Conservation (phyloP, 2,797 vertebrate genomes). For the Cossypha polioptera region DNA sequence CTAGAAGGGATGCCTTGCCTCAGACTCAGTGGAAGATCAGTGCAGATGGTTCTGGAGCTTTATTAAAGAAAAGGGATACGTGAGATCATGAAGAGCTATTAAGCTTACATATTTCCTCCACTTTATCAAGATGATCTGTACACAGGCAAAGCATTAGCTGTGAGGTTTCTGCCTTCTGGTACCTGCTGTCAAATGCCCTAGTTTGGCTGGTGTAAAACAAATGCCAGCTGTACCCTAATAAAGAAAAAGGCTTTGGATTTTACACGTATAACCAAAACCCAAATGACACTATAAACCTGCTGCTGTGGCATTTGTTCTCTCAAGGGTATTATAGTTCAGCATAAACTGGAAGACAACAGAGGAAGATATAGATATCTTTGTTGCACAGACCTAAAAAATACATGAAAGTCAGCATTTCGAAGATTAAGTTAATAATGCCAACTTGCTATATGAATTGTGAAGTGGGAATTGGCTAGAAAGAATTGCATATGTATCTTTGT, state of each 20-base stretch:
- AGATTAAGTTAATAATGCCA: neutral
- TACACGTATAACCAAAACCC: neutral
- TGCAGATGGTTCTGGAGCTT: neutral
- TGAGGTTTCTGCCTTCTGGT: slow-evolving; percentile 15
- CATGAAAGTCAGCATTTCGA: neutral
- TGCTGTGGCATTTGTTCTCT: slow-evolving; percentile 41
- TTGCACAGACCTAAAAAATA: neutral
- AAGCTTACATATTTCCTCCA: neutral
- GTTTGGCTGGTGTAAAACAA: neutral
- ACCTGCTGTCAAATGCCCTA: slow-evolving; percentile 46
- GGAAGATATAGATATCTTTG: neutral
- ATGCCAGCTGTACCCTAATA: slow-evolving; percentile 35
- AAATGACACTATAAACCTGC: neutral
- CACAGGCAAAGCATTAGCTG: neutral
- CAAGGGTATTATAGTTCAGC: neutral
- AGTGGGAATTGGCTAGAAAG: neutral
- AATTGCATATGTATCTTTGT: neutral
- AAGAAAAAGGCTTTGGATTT: neutral
- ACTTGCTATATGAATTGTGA: neutral
- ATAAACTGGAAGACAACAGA: neutral
- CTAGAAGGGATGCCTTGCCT: neutral
- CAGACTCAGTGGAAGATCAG: neutral
- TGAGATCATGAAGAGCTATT: neutral
- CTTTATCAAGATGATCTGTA: neutral
- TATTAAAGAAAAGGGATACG: neutral